phyloP scores from a whole-genome alignment of 35 echinoderm and acorn worm genomes.

The Amphiura filiformis region DNA sequence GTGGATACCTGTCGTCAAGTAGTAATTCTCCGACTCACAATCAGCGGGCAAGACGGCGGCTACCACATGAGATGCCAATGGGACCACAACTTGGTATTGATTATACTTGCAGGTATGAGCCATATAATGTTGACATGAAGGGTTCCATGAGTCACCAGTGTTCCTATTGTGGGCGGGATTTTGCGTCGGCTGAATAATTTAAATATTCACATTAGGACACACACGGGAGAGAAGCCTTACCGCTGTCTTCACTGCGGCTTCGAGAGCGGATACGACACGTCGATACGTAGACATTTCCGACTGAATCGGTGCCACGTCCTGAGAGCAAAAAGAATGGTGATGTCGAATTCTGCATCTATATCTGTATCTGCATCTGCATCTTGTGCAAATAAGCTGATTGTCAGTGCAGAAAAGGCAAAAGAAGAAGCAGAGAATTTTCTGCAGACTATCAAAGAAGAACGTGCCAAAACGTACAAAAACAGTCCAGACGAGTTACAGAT shows the following conservation, averaged over 20 bases:
- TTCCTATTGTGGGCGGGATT: background rate
- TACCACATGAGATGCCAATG: background rate
- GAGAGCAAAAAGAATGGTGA: background rate
- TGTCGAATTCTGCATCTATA: no score
- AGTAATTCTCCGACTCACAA: background rate
- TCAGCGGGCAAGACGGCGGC: background rate
- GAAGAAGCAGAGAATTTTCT: no score
- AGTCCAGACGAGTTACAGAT: no score
- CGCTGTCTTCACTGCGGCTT: background rate
- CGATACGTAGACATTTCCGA: background rate
- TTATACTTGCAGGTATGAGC: background rate
- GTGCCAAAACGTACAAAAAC: no score
- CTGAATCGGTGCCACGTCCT: background rate
- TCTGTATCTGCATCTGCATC: no score
- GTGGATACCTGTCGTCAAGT: background rate
- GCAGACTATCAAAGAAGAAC: no score
- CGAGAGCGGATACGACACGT: background rate
- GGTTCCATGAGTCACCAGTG: background rate
- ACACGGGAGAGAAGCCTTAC: background rate
- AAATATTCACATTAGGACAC: background rate
- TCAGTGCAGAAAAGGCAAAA: no score
- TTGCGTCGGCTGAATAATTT: background rate
- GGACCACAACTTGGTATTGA: constrained; percentile 2
- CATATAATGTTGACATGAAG: background rate
- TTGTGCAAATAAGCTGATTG: no score